Evolutionary conservation across 2,113 vertebrate genomes (phyloP).

Genomic region (Speoplatyrhinus poulsoni): DNA sequence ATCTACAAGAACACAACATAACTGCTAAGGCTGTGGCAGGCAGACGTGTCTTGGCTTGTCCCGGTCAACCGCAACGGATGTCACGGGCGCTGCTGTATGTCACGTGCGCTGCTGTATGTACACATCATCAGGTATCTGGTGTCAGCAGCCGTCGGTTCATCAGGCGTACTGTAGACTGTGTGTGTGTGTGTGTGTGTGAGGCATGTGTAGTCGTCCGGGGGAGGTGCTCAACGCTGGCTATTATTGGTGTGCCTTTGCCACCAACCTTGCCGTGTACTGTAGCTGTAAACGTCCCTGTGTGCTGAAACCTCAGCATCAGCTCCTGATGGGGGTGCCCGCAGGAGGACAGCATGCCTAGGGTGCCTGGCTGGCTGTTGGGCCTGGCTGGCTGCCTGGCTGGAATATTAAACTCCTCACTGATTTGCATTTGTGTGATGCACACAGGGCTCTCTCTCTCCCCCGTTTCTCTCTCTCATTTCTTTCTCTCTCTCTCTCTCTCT

Average conservation of each 20-base stretch:
- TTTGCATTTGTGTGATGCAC: slow-evolving; percentile 66
- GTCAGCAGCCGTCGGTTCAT: slow-evolving; percentile 23
- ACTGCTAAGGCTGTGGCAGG: no score
- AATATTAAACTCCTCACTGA: slow-evolving; percentile 63
- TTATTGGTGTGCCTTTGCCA: slow-evolving; percentile 24
- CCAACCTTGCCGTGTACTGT: slow-evolving; percentile 15
- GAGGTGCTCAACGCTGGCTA: slow-evolving; percentile 29
- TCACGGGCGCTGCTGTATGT: no score
- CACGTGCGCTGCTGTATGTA: background rate
- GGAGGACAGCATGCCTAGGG: slow-evolving; percentile 14
- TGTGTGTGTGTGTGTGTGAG: slow-evolving; percentile 22
- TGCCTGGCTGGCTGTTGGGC: slow-evolving; percentile 27
- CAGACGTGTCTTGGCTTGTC: no score
- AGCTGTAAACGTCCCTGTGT: slow-evolving; percentile 20
- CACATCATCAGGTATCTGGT: slow-evolving; percentile 18
- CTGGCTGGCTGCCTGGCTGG: slow-evolving; percentile 33
- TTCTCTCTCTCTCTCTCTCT: no score
- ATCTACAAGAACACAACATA: no score
- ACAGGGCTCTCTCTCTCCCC: slow-evolving; percentile 5
- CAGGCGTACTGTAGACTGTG: slow-evolving; percentile 9
- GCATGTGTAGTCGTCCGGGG: background rate
- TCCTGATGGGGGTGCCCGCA: slow-evolving; percentile 9
- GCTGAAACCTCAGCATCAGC: slow-evolving; percentile 1
- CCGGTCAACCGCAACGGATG: no score
- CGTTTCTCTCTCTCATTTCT: no score